Conservation (phyloP, 2,797 vertebrate species). For the Gobionotothen gibberifrons region DNA sequence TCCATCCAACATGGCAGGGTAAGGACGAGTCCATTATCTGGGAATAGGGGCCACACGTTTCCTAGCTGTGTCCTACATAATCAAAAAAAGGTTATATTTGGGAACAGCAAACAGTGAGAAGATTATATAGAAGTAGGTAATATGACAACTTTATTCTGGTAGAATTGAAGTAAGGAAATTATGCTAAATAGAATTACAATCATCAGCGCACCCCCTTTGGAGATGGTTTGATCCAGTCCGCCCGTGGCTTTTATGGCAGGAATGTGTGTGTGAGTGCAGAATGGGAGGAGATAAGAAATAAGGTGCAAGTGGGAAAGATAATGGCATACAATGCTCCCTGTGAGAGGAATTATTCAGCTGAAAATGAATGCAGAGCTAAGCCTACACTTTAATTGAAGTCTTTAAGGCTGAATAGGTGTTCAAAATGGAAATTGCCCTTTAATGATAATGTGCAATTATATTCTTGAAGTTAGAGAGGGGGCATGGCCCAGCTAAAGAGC, state of each 20-base stretch:
- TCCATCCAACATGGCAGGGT: constrained; percentile 93
- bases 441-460: not conserved
- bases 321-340: constrained; percentile 21
- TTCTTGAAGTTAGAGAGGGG: constrained; percentile 19
- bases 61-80: not conserved
- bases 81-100: rapidly evolving
- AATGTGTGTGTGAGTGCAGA: constrained; percentile 73
- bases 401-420: not conserved
- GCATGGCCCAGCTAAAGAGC: not conserved
- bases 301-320: constrained; percentile 59
- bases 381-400: not conserved
- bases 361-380: constrained; percentile 13
- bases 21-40: constrained; percentile 65
- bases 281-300: constrained; percentile 70
- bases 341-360: constrained; percentile 19
- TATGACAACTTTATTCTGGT: rapidly evolving
- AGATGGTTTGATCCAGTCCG: constrained; percentile 70
- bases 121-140: rapidly evolving
- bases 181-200: not conserved
- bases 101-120: rapidly evolving
- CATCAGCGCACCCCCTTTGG: rapidly evolving
- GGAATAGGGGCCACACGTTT: constrained; percentile 18
- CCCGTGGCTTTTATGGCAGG: constrained; percentile 77
- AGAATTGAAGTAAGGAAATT: rapidly evolving
- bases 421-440: not conserved